These are phyloP conservation scores for Gouania willdenowi DNA, from an alignment of 2,797 vertebrate species.

Conservation along the genomic window DNA sequence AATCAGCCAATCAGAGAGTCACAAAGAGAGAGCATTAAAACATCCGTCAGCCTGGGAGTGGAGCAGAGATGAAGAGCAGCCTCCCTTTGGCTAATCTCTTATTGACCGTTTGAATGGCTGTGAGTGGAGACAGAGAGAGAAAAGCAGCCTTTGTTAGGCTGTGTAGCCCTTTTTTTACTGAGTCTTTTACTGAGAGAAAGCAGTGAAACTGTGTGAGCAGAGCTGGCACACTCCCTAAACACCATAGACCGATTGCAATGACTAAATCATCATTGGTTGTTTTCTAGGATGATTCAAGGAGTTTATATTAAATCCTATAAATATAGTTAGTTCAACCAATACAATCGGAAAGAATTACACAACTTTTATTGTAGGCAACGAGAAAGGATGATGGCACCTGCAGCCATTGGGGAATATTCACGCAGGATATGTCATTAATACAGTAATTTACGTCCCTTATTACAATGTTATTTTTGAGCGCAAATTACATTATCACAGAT, in stretches of 20 bases:
- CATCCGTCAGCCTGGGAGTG: conserved; percentile 29
- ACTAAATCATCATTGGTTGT: background rate
- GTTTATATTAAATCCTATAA: conserved; percentile 30
- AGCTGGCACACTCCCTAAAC: background rate
- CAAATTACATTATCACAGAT: too few species aligned
- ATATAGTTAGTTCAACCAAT: too few species aligned
- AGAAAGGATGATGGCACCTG: conserved; percentile 17
- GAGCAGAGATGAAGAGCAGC: conserved; percentile 30
- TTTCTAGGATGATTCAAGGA: background rate
- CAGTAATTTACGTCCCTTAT: conserved; percentile 18
- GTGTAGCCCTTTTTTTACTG: conserved; percentile 1
- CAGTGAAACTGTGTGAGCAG: background rate
- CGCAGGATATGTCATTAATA: conserved; percentile 8
- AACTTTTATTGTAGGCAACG: conserved; percentile 14
- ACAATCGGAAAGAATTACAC: conserved; percentile 34
- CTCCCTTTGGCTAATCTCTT: conserved; percentile 44
- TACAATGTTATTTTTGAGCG: background rate
- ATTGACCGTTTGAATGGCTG: conserved; percentile 50
- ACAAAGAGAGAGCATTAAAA: conserved; percentile 11
- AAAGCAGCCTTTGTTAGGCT: conserved; percentile 43
- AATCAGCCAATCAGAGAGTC: conserved; percentile 7
- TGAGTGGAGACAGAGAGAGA: conserved; percentile 44
- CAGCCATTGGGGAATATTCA: conserved; percentile 39
- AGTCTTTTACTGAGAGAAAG: conserved; percentile 7
- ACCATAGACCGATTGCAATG: background rate